Conservation (phyloP, 2,113 vertebrate genomes). For the Sigmodon hispidus region DNA sequence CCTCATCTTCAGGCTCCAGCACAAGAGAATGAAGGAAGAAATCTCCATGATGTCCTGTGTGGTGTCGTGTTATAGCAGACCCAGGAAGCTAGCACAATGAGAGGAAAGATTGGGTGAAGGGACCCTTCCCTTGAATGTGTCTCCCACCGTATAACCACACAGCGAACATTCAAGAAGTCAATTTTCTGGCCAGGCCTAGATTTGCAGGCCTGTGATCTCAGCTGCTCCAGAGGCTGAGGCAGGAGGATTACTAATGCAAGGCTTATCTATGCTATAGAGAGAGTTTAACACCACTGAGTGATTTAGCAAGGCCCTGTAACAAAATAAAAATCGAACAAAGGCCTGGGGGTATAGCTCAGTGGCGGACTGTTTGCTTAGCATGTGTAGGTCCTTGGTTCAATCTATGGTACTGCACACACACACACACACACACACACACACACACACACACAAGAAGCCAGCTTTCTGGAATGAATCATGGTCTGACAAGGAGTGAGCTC, state of each 20-base stretch:
- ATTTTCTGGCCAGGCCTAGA: not conserved
- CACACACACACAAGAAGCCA: not conserved
- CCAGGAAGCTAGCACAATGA: not conserved
- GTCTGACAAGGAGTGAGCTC: not conserved
- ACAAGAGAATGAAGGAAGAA: too few species aligned
- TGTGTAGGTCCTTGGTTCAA: not conserved
- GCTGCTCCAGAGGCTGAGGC: not conserved
- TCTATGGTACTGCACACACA: not conserved
- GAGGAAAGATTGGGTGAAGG: not conserved
- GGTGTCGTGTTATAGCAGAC: not conserved
- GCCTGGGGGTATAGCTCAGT: not conserved
- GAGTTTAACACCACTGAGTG: not conserved
- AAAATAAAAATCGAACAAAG: not conserved
- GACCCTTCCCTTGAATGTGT: not conserved
- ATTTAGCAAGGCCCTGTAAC: not conserved
- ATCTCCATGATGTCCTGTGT: not conserved
- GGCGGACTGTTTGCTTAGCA: not conserved
- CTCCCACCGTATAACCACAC: not conserved
- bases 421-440: not conserved
- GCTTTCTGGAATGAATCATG: not conserved
- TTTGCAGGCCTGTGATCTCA: not conserved
- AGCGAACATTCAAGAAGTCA: not conserved
- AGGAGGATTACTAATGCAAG: not conserved
- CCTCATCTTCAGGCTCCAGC: not conserved
- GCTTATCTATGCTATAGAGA: not conserved